Conservation (phyloP, 30 jellyfish, hydroid and myxozoan genomes). For the Mastigias papua region DNA sequence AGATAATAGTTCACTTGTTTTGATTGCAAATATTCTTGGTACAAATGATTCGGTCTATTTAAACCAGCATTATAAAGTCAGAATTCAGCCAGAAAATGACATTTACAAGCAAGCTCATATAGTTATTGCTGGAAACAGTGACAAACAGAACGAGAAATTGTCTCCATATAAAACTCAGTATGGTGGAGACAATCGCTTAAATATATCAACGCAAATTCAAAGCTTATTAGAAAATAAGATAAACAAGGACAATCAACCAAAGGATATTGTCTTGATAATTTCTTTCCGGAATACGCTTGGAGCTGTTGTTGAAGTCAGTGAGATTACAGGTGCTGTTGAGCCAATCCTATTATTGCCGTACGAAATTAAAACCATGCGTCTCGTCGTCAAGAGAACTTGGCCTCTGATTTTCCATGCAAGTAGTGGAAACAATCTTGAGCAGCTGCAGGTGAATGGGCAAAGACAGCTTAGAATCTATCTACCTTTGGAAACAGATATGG, state of each 20-base stretch:
- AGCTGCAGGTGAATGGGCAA: slow-evolving; percentile 90
- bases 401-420: slow-evolving; percentile 88
- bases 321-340: slow-evolving; percentile 86
- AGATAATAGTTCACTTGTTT: slow-evolving; percentile 66
- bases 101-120: slow-evolving; percentile 82
- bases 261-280: slow-evolving; percentile 26
- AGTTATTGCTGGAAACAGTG: slow-evolving; percentile 21
- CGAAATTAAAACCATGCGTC: slow-evolving; percentile 41
- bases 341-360: slow-evolving; percentile 76
- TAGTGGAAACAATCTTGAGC: slow-evolving; percentile 65
- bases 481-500: slow-evolving; percentile 13
- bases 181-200: slow-evolving; percentile 59
- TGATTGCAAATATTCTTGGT: slow-evolving; percentile 78
- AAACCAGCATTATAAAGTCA: slow-evolving; percentile 66
- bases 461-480: slow-evolving; percentile 77
- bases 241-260: slow-evolving; percentile 9
- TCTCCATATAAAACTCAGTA: slow-evolving; percentile 33
- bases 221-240: slow-evolving; percentile 1
- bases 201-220: slow-evolving; percentile 43
- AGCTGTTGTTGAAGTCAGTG: slow-evolving; percentile 64
- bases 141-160: slow-evolving; percentile 30
- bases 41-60: slow-evolving; percentile 57
- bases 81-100: slow-evolving; percentile 76
- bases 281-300: slow-evolving; percentile 56
- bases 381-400: slow-evolving; percentile 80